Base-by-base conservation (phyloP, 64 coral and sea anemone species). In the Stichodactyla mertensii region DNA sequence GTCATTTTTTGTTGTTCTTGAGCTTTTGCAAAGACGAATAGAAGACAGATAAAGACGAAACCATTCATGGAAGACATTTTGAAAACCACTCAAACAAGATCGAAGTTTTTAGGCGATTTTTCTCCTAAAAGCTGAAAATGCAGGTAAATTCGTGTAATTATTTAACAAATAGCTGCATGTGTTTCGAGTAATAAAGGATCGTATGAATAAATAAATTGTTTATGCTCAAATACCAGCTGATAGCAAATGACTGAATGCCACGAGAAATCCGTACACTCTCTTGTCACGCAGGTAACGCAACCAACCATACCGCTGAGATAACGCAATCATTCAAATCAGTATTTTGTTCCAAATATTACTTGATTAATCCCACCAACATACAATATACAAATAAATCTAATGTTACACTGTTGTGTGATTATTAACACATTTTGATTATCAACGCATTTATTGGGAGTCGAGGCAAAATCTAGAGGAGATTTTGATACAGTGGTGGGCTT, bases 1-100 rank as follows among this genome's bases (percentile, higher is more conserved):
- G 92, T 85, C 97, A 99, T 99, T 11, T 93, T 93, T 79, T 99
- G 84, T 11, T 60, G 74, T 20, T 89, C 87, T 77, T 83, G 74
- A 22, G 78, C 28, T 11, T 16, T 5, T 55, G 81, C 55, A 54
- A 92, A 51, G 16, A 60, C 45, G 14, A 80, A 51, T 3, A 80
- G 52, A 2, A 54, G 11, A 54, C 31, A 80, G 10, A 80, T 6
- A 6, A 80, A 51, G 52, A 80, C 9, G 14, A 80, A 80, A 10
- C 19, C 27, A 52, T 80, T 80, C 6, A 80, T 16, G 24, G 22
- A 6, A 16, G 14, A 52, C 78, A 26, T 52, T 16, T 80, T 64
- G 61, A 64, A 64, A 64, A 15, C 45, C 8, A 27, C 74, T 31
- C 28, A 31, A 16, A 14, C 52, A 80, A 80, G 52, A 52, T 54